Percentiles rank a stretch among this genome's conserved stretches.
Conservation (phyloP, 2,888 invertebrate genomes). For the Yponomeuta plumbellus region DNA sequence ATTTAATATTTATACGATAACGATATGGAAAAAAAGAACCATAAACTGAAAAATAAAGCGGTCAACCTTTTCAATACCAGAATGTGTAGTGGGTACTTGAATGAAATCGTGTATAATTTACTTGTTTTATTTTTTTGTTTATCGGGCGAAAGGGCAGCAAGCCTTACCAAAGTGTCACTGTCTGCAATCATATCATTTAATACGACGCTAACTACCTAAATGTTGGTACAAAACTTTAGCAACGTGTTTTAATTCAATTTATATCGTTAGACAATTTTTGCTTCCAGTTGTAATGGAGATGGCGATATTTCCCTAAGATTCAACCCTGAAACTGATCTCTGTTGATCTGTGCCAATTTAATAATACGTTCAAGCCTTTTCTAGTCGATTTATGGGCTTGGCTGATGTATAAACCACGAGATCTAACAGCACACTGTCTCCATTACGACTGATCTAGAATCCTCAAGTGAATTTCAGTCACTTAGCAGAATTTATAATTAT, state of each 20-base stretch:
- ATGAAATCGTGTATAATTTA: background rate
- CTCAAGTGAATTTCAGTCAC: slow-evolving; percentile 68
- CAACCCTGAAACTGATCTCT: background rate
- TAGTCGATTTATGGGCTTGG: slow-evolving; percentile 54
- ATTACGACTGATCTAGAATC: slow-evolving; percentile 48
- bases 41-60: slow-evolving; percentile 53
- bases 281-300: slow-evolving; percentile 48
- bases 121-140: slow-evolving; percentile 41
- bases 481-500: slow-evolving; percentile 73
- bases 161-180: slow-evolving; percentile 71
- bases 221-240: slow-evolving; percentile 70
- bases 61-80: slow-evolving; percentile 63
- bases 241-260: slow-evolving; percentile 67
- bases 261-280: slow-evolving; percentile 68
- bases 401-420: slow-evolving; percentile 5
- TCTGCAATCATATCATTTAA: slow-evolving; percentile 73
- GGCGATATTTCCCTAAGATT: slow-evolving; percentile 13
- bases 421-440: slow-evolving; percentile 29
- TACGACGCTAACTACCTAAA: slow-evolving; percentile 67
- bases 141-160: slow-evolving; percentile 48
- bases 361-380: slow-evolving; percentile 38
- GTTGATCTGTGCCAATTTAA: background rate
- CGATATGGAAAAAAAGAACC: slow-evolving; percentile 41
- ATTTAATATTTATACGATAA: slow-evolving; percentile 69
- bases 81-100: slow-evolving; percentile 67